These are phyloP conservation scores for Corythaixoides concolor DNA, from an alignment of 2,113 vertebrate species.

Conservation along the genomic window DNA sequence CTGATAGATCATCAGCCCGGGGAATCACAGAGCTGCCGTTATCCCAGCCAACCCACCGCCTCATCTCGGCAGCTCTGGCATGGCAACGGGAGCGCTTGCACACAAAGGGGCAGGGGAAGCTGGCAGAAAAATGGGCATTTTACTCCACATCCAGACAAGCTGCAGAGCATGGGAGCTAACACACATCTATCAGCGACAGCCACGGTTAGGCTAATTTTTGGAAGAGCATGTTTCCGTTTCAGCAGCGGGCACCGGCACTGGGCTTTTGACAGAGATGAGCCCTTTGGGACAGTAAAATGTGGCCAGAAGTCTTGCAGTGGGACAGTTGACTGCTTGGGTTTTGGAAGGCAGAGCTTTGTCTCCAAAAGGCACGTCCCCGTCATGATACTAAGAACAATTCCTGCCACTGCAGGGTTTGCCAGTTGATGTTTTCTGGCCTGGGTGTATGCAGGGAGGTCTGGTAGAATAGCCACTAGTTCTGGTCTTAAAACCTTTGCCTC, in stretches of 20 bases:
- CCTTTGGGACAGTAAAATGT: neutral
- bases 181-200: neutral
- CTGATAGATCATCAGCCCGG: neutral
- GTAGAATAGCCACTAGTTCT: neutral
- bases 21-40: neutral
- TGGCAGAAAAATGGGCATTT: neutral
- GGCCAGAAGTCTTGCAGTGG: neutral
- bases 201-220: neutral
- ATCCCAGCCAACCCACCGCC: neutral
- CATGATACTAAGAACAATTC: neutral
- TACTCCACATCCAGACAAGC: neutral
- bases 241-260: rapidly evolving
- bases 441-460: neutral
- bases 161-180: neutral
- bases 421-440: neutral
- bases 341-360: neutral
- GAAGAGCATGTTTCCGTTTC: neutral
- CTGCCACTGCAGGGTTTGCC: neutral
- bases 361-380: neutral
- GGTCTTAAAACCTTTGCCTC: neutral
- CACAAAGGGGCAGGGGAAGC: neutral
- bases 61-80: neutral
- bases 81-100: rapidly evolving
- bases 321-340: neutral
- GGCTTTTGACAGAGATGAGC: neutral